Conservation (phyloP, 2,113 vertebrate species). For the Cochlearius cochlearius region DNA sequence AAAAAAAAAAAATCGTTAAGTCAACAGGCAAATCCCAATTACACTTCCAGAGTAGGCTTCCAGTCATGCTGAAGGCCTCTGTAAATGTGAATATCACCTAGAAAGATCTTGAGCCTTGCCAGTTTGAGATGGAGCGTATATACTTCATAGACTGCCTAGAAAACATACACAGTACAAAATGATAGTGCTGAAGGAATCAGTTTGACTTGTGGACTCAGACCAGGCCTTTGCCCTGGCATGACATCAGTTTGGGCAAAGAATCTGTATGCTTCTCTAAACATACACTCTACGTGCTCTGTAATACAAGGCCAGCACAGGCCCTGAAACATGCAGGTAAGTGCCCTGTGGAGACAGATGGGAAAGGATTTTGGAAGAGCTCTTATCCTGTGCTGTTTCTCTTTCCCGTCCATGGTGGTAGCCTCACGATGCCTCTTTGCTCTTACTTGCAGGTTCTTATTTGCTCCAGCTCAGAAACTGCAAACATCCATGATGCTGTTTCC, state of each 20-base stretch:
- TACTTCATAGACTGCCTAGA: neutral
- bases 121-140: neutral
- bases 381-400: neutral
- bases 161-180: neutral
- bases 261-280: neutral
- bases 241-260: neutral
- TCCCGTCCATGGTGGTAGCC: neutral
- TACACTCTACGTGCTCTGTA: rapidly evolving
- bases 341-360: neutral
- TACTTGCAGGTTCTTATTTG: neutral
- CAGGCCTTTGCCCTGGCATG: neutral
- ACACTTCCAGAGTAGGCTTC: neutral
- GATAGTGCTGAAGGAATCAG: neutral
- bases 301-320: neutral
- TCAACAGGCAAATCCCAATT: neutral
- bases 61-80: neutral
- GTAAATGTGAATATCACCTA: neutral
- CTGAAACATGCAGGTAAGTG: neutral
- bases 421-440: neutral
- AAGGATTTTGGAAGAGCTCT: neutral
- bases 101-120: neutral
- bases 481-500: neutral
- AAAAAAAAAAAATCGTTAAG: too few species aligned
- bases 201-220: neutral
- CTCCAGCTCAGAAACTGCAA: neutral